Base-by-base conservation (phyloP, 2,113 vertebrate species). In the Engystomops pustulosus region DNA sequence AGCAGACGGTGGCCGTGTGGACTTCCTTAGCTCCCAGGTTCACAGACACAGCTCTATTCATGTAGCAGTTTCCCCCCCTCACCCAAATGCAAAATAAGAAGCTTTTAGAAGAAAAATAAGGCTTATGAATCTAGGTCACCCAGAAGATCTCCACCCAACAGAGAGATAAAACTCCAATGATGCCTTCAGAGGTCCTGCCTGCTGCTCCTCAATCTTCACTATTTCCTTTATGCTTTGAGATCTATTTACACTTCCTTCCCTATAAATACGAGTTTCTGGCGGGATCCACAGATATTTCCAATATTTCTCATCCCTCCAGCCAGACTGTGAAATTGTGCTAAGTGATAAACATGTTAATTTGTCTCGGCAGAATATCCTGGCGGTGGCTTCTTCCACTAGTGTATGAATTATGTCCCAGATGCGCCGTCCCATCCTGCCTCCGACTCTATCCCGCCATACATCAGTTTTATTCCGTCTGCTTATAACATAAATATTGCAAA, bases 321-420 rank as follows among this genome's bases (percentile, higher is more conserved):
- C 41, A 65, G 55, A 65, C 69, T 27, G 23, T 51, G 62, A 53
- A 58, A 77, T 36, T 70, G 27, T 34, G 23, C 53, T 62, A 75
- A 72, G 81, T 62, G 55, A 58, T 83, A 83, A 83, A 74, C 81
- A 83, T 83, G 81, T 75, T 83, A 76, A 83, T 83, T 75, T 49
- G 55, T 83, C 80, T 72, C 36, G 7, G 47, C 65, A 53, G 47
- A 51, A 18, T 34, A 53, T 70, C 7, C 65, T 70, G 65, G 32
- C 74, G 74, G 45, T 70, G 65, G 79, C 47, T 38, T 36, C n/a
- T 53, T 70, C 27, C 69, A 30, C 36, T 51, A 30, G 80, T 58
- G 58, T 49, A 45, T 83, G 70, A 83, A 74, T 82, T 58, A 62
- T 71, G 49, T 58, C 80, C 80, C 68, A 23, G 38, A 41, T 83